Evolutionary conservation across 1,140 invertebrate species (phyloP), one percentile per base, ranked within the genome.

Genomic region (Zaprionus davidi): DNA sequence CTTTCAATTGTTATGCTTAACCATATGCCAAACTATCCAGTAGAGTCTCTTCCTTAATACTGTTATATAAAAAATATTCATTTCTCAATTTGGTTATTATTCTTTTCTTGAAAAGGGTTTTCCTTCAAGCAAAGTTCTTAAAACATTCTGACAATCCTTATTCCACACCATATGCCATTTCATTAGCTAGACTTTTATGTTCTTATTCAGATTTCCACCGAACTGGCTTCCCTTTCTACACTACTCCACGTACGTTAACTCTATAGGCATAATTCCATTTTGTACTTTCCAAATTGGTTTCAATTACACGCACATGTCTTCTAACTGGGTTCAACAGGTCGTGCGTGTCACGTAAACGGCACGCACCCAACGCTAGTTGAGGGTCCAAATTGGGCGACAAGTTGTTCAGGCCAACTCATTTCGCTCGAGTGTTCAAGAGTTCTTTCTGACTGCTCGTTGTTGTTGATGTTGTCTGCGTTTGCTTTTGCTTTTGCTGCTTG

Each of bases 351-450:
- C 46, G 46, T 20, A 20, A 20, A 51, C 20, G 46, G 22, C 46
- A 51, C 46, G 46, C 20, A 51, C 46, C 46, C 46, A 51, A 51
- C 46, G 20, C 46, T 51, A 51, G 46, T 24, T 13, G 3, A 51
- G 46, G 20, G 46, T 56, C 26, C 28, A 67, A 46, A 58, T 58
- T 67, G 53, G 26, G 26, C 36, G 24, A 34, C 64, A 58, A 58
- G 20, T 26, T 36, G 26, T 46, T 13, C 7, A 1, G 55, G n/a
- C 24, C 36, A 66, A 57, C 38, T 67, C 36, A 22, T 24, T 41
- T 31, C 55, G 26, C 49, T 66, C 24, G 24, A 56, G 64, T 66
- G 36, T 44, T 44, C 53, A 56, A 44, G 64, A 67, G 15, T 67
- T 67, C 36, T 46, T 46, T 24, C 15, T 4, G 13, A 12, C n/a